phyloP scores from a whole-genome alignment of 2,113 vertebrate genomes.

The Varanus salvator region DNA sequence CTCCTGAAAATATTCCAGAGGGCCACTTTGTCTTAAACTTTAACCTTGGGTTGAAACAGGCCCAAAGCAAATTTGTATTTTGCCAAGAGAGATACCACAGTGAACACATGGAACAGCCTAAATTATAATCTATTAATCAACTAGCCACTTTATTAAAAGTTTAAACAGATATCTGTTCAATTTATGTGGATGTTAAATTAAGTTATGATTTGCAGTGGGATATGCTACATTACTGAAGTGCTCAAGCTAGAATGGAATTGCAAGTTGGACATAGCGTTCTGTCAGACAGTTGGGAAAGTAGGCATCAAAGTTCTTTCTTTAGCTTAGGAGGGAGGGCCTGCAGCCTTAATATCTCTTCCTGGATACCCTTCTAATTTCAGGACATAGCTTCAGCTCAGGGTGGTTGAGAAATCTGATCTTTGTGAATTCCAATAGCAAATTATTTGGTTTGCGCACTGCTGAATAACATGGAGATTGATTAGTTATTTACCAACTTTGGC shows the following conservation, averaged over 20 bases:
- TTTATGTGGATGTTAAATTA: conserved; percentile 12
- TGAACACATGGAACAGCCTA: neutral
- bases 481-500: neutral
- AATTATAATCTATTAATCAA: conserved; percentile 21
- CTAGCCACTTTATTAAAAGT: neutral
- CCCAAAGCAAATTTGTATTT: neutral
- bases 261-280: neutral
- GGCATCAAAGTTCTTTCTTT: neutral
- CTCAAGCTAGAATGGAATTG: conserved; percentile 11
- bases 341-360: neutral
- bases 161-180: conserved; percentile 6
- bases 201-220: conserved; percentile 30
- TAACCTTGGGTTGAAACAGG: neutral
- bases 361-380: neutral
- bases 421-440: neutral
- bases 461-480: neutral
- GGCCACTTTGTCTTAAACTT: neutral
- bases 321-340: neutral
- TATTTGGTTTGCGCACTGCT: neutral
- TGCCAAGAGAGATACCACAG: conserved; percentile 1
- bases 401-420: neutral
- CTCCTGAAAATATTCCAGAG: conserved; percentile 10
- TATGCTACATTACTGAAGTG: neutral
- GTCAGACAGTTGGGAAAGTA: neutral
- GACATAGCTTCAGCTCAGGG: neutral